Evolutionary conservation across 2,113 vertebrate genomes (phyloP).

Genomic region (Poeciliopsis occidentalis): DNA sequence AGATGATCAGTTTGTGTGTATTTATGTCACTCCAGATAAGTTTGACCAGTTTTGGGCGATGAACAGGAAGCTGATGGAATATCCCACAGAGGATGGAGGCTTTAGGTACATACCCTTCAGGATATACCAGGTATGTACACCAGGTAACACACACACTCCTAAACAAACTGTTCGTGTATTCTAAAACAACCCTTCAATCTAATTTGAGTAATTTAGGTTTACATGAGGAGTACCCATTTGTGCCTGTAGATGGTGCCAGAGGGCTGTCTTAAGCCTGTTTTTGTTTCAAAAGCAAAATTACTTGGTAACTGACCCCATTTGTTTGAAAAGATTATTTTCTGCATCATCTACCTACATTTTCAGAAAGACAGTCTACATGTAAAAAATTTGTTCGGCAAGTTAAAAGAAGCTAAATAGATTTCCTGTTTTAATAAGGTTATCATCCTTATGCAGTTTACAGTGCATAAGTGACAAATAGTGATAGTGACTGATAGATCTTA

Average conservation of each 20-base stretch:
- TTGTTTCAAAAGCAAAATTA: not conserved
- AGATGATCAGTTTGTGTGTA: not conserved
- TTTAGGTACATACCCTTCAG: slow-evolving; percentile 98
- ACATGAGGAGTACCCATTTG: not conserved
- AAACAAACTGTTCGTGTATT: not conserved
- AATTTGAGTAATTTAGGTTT: not conserved
- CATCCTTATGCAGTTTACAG: not conserved
- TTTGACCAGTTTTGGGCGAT: slow-evolving; percentile 99
- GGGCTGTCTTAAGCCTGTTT: not conserved
- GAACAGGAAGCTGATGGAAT: slow-evolving; percentile 99
- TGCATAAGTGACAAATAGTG: not conserved
- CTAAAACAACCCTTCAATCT: not conserved
- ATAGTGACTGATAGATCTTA: too few species aligned
- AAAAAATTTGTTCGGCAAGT: not conserved
- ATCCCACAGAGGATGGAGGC: slow-evolving; percentile 90
- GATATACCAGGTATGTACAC: slow-evolving; percentile 87
- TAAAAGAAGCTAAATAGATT: not conserved
- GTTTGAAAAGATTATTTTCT: not conserved
- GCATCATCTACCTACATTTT: not conserved
- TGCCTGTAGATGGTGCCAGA: slow-evolving; percentile 61
- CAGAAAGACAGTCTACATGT: not conserved
- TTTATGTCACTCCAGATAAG: slow-evolving; percentile 84
- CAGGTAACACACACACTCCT: slow-evolving; percentile 66
- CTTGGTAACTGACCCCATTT: not conserved
- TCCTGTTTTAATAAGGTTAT: not conserved